Conservation (phyloP, 2,797 vertebrate genomes). For the Poeciliopsis infans region DNA sequence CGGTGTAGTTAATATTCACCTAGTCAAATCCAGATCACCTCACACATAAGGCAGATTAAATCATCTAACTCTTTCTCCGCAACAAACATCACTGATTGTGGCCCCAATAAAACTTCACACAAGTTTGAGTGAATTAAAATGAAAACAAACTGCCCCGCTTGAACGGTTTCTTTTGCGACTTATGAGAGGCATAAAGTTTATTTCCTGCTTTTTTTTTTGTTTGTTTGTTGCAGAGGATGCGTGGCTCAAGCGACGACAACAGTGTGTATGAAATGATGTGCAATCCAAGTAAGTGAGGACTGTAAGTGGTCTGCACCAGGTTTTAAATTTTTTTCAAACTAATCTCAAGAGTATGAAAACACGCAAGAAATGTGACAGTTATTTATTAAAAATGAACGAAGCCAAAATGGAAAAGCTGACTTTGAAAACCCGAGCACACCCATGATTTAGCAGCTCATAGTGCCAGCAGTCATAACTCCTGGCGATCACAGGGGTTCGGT, state of each 20-base stretch:
- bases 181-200: conserved; percentile 7
- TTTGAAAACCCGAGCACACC: neutral
- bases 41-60: no score
- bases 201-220: conserved; percentile 25
- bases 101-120: no score
- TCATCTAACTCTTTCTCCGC: no score
- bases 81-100: no score
- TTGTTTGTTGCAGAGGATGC: conserved; percentile 55
- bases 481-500: neutral
- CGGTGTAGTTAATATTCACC: no score
- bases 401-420: neutral
- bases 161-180: conserved; percentile 18
- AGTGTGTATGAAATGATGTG: conserved; percentile 75
- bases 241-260: conserved; percentile 34
- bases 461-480: neutral
- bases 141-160: conserved; percentile 1
- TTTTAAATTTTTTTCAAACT: neutral
- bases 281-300: conserved; percentile 68
- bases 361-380: neutral
- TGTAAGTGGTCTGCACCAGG: neutral
- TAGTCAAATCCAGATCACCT: no score
- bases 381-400: neutral
- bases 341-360: neutral
- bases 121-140: neutral
- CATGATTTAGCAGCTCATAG: neutral